Conservation (phyloP, 2,888 invertebrate species). For the Parascotia fuliginaria region DNA sequence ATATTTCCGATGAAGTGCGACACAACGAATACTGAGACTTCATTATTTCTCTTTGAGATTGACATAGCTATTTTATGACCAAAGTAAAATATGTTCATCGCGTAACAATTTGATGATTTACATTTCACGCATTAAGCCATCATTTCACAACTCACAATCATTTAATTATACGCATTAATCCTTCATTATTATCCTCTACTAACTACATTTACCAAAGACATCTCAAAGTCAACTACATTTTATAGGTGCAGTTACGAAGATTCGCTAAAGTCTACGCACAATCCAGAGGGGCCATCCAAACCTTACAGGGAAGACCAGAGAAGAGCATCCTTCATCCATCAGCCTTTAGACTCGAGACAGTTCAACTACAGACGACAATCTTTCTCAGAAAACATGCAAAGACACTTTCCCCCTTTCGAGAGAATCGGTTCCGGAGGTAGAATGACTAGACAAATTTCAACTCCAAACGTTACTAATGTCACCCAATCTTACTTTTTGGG, state of each 20-base stretch:
- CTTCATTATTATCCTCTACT: conserved; percentile 9
- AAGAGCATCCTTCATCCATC: conserved; percentile 75
- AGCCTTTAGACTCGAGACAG: conserved; percentile 64
- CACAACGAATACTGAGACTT: not conserved
- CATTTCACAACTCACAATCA: not conserved
- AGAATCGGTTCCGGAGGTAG: conserved; percentile 56
- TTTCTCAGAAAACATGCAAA: conserved; percentile 77
- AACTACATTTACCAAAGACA: conserved; percentile 15
- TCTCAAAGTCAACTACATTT: conserved; percentile 30
- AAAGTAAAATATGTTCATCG: too few relatives aligned
- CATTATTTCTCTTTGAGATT: not conserved
- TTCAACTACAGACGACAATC: conserved; percentile 70
- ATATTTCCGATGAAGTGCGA: not conserved
- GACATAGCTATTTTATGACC: not conserved
- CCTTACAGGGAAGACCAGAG: conserved; percentile 63
- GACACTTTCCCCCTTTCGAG: conserved; percentile 71
- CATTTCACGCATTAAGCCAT: not conserved
- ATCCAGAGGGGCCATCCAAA: conserved; percentile 59
- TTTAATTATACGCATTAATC: not conserved
- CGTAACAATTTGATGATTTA: too few relatives aligned
- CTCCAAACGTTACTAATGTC: conserved; percentile 69
- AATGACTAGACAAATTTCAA: conserved; percentile 69
- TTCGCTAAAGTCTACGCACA: conserved; percentile 89
- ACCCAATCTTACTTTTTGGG: conserved; percentile 70
- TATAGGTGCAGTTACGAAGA: conserved; percentile 92